Conservation (phyloP, 1,140 invertebrate species). For the Paralvinella palmiformis region DNA sequence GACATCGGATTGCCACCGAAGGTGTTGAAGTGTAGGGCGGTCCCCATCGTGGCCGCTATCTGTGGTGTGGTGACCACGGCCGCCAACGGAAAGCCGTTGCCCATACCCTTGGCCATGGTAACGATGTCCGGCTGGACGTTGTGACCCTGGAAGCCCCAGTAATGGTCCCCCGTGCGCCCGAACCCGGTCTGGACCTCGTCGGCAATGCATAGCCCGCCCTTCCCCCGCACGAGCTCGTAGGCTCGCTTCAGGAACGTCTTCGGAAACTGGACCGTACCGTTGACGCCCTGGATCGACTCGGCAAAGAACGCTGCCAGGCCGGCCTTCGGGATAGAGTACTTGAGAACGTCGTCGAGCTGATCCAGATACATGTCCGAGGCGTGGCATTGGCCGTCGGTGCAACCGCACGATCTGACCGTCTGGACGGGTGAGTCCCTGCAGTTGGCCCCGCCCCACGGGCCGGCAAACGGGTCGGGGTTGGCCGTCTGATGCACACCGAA, state of each 20-base stretch:
- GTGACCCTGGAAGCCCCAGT: slow-evolving; percentile 91
- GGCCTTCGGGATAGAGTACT: slow-evolving; percentile 67
- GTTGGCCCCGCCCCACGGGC: slow-evolving; percentile 77
- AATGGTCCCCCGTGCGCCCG: slow-evolving; percentile 84
- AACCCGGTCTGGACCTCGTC: slow-evolving; percentile 98
- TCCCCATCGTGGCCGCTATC: slow-evolving; percentile 78
- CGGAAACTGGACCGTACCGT: slow-evolving; percentile 86
- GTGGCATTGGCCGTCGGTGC: slow-evolving; percentile 59
- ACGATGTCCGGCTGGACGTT: slow-evolving; percentile 82
- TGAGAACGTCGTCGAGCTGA: slow-evolving; percentile 73
- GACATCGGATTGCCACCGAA: slow-evolving; percentile 97
- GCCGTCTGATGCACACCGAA: slow-evolving; percentile 76
- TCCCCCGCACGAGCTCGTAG: slow-evolving; percentile 67
- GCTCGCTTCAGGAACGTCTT: slow-evolving; percentile 79
- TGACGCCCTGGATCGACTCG: slow-evolving; percentile 91
- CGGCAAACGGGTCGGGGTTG: slow-evolving; percentile 85
- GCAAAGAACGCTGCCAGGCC: slow-evolving; percentile 82
- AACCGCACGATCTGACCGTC: slow-evolving; percentile 61
- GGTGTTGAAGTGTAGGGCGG: slow-evolving; percentile 88
- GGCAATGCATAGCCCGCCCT: slow-evolving; percentile 81
- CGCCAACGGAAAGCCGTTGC: slow-evolving; percentile 88
- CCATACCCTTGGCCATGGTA: slow-evolving; percentile 58
- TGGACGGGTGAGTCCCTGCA: slow-evolving; percentile 81
- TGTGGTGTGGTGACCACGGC: slow-evolving; percentile 89
- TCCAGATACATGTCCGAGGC: slow-evolving; percentile 73